phyloP scores from a whole-genome alignment of 2,797 vertebrate species.

The Cossypha caffra region DNA sequence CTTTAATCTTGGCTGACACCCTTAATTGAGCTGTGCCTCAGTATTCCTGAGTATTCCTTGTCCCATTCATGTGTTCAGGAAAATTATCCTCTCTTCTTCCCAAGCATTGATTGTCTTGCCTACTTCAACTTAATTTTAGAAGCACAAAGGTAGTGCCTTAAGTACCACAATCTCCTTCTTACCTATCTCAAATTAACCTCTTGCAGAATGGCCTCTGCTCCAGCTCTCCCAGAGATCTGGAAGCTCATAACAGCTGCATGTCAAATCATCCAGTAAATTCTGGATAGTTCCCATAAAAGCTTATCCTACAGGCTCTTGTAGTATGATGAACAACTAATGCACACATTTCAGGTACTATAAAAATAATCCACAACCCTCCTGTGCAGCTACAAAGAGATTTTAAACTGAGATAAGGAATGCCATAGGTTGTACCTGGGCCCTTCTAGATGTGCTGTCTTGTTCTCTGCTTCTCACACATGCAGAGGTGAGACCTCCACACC shows the following conservation, averaged over 20 bases:
- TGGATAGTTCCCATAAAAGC: not conserved
- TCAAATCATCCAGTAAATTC: not conserved
- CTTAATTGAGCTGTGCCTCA: not conserved
- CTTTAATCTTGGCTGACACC: not conserved
- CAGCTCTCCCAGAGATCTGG: not conserved
- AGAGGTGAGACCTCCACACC: not conserved
- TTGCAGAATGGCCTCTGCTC: not conserved
- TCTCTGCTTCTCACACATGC: fast-evolving
- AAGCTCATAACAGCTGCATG: not conserved
- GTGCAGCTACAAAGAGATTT: conserved; percentile 11
- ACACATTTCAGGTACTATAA: not conserved
- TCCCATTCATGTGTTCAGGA: not conserved
- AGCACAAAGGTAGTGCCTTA: not conserved
- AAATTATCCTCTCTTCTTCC: not conserved
- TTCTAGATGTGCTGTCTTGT: not conserved
- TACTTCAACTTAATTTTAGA: not conserved
- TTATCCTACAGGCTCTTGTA: not conserved
- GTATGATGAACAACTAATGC: not conserved
- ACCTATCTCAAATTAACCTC: not conserved
- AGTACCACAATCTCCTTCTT: not conserved
- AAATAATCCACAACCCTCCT: not conserved
- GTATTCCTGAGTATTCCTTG: not conserved
- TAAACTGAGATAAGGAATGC: not conserved
- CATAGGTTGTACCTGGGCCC: not conserved
- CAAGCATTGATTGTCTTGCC: not conserved